A percentile compares a stretch with the other conserved stretches of the same genome.
These are phyloP conservation scores for Aurelia sp. DNA, from an alignment of 30 jellyfish, hydroid and myxozoan species.

Conservation along the genomic window DNA sequence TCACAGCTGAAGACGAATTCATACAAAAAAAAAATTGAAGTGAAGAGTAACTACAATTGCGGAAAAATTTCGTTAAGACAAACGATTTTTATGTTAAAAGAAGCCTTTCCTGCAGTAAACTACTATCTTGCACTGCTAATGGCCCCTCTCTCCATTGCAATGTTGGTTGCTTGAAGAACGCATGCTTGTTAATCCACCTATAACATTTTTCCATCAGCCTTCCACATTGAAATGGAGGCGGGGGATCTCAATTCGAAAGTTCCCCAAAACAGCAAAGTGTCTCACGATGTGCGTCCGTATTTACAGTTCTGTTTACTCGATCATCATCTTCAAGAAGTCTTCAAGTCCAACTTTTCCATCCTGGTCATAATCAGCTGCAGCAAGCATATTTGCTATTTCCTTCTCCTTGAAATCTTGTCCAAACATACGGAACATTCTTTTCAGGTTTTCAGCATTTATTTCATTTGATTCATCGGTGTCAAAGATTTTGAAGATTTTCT, in stretches of 20 bases:
- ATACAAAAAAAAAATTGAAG: too few species aligned
- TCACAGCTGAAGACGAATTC: too few species aligned
- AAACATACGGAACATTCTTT: constrained; percentile 46
- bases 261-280: too few species aligned
- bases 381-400: constrained; percentile 27
- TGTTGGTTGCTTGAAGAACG: too few species aligned
- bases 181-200: not conserved
- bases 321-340: constrained; percentile 40
- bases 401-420: constrained; percentile 39
- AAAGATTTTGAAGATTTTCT: constrained; percentile 28
- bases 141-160: too few species aligned
- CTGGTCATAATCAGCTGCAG: constrained; percentile 44
- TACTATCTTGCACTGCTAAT: too few species aligned
- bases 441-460: constrained; percentile 42
- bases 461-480: constrained; percentile 51
- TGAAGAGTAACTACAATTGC: too few species aligned
- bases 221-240: too few species aligned
- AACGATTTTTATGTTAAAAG: too few species aligned
- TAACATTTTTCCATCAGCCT: not conserved
- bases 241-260: too few species aligned
- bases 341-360: constrained; percentile 50
- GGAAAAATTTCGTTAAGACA: too few species aligned
- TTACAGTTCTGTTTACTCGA: not conserved
- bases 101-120: too few species aligned
- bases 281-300: not conserved